A percentile compares a stretch with the other conserved stretches of the same genome.
Conservation (phyloP, 1,140 invertebrate genomes). For the Dreissena polymorpha region DNA sequence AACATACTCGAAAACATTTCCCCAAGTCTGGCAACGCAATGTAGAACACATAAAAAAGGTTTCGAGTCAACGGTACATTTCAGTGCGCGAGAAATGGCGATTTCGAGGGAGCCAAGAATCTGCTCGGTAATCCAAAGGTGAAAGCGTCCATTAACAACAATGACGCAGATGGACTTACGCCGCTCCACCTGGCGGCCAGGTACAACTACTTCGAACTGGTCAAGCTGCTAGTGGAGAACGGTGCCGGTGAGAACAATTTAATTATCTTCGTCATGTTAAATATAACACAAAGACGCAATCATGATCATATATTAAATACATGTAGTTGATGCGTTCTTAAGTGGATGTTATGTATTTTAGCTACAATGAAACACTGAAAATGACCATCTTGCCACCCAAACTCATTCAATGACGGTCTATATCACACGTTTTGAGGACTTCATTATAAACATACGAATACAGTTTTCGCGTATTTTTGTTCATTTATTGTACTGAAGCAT, state of each 20-base stretch:
- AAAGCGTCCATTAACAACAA: constrained; percentile 70
- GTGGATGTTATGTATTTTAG: not conserved
- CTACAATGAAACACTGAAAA: too few species aligned
- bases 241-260: constrained; percentile 66
- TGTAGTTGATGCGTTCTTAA: not conserved
- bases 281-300: not conserved
- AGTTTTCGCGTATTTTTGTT: not conserved
- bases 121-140: constrained; percentile 32
- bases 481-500: too few species aligned
- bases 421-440: too few species aligned
- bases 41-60: too few species aligned
- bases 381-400: not conserved
- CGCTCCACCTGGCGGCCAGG: constrained; percentile 79
- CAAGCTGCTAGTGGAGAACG: constrained; percentile 71
- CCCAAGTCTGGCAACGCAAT: too few species aligned
- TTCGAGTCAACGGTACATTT: not conserved
- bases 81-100: constrained; percentile 68
- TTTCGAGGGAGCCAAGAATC: constrained; percentile 30
- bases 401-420: too few species aligned
- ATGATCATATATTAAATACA: not conserved
- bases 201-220: constrained; percentile 75
- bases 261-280: not conserved
- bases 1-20: too few species aligned
- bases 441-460: too few species aligned
- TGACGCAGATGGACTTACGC: constrained; percentile 74